Evolutionary conservation across 2,797 vertebrate genomes (phyloP).

Genomic region (Poliocrania exsul): DNA sequence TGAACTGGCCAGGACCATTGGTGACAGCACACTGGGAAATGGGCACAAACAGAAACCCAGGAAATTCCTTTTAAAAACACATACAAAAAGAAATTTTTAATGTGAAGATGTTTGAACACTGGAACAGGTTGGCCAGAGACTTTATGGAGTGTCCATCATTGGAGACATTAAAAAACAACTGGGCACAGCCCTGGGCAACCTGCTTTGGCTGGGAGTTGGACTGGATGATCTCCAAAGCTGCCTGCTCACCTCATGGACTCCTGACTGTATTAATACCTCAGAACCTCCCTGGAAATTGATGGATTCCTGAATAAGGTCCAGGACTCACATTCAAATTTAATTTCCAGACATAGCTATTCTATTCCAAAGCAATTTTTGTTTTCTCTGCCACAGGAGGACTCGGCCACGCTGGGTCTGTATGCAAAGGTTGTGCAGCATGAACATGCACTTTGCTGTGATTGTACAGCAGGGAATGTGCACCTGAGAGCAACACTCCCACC

Average conservation of each 20-base stretch:
- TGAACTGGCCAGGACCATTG: neutral
- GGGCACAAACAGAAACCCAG: neutral
- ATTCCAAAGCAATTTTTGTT: neutral
- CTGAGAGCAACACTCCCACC: neutral
- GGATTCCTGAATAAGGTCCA: neutral
- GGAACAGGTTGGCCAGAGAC: neutral
- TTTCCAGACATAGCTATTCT: neutral
- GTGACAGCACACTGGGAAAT: too few species aligned
- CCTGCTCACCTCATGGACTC: neutral
- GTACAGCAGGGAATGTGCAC: neutral
- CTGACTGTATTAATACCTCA: neutral
- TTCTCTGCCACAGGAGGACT: neutral
- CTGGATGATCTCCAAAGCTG: neutral
- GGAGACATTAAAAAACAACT: neutral
- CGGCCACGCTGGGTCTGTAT: neutral
- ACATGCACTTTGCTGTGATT: accelerated
- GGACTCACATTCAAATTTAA: neutral
- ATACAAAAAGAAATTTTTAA: neutral
- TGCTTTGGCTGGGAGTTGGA: neutral
- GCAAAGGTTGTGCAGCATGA: neutral
- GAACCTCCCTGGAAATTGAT: neutral
- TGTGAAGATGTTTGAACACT: neutral
- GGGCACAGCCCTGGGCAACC: neutral
- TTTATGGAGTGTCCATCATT: neutral
- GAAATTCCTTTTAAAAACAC: neutral